These are phyloP conservation scores for Schizopygopsis pylzovi DNA, from an alignment of 2,797 vertebrate species.

Conservation along the genomic window DNA sequence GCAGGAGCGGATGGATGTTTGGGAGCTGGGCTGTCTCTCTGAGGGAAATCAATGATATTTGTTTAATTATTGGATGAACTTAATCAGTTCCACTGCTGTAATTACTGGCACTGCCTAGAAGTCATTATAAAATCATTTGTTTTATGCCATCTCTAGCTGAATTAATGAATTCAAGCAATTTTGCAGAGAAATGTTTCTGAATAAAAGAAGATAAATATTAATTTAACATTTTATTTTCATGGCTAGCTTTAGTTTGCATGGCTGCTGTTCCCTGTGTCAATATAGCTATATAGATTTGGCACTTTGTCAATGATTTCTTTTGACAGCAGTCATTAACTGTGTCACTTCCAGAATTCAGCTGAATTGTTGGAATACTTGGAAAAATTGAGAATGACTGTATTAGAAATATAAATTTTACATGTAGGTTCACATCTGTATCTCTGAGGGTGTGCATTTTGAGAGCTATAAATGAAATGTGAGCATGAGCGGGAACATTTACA, in stretches of 20 bases:
- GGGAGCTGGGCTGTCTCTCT: slow-evolving; percentile 64
- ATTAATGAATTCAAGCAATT: slow-evolving; percentile 69
- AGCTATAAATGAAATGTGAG: not conserved
- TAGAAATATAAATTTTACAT: slow-evolving; percentile 32
- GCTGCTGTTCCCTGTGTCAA: slow-evolving; percentile 15
- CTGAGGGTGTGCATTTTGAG: not conserved
- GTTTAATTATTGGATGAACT: slow-evolving; percentile 84
- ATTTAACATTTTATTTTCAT: not conserved
- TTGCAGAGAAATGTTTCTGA: slow-evolving; percentile 61
- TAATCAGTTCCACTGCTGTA: slow-evolving; percentile 79
- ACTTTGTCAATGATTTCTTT: slow-evolving; percentile 50
- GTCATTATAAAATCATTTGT: slow-evolving; percentile 75
- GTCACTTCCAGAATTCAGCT: slow-evolving; percentile 9
- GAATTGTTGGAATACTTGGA: slow-evolving; percentile 8
- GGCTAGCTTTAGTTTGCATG: not conserved
- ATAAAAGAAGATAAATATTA: slow-evolving; percentile 51
- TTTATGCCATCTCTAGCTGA: slow-evolving; percentile 63
- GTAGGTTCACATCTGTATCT: slow-evolving; percentile 9
- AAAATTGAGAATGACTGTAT: slow-evolving; percentile 52
- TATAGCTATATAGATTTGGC: slow-evolving; percentile 39
- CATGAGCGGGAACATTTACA: slow-evolving; percentile 58
- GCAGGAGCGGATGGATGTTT: slow-evolving; percentile 56
- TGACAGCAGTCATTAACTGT: slow-evolving; percentile 40
- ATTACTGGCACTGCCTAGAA: slow-evolving; percentile 77
- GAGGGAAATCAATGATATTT: slow-evolving; percentile 82